A percentile compares a stretch with the other conserved stretches of the same genome.
Evolutionary conservation across 2,797 vertebrate genomes (phyloP).

Genomic region (Tympanoctomys barrerae): DNA sequence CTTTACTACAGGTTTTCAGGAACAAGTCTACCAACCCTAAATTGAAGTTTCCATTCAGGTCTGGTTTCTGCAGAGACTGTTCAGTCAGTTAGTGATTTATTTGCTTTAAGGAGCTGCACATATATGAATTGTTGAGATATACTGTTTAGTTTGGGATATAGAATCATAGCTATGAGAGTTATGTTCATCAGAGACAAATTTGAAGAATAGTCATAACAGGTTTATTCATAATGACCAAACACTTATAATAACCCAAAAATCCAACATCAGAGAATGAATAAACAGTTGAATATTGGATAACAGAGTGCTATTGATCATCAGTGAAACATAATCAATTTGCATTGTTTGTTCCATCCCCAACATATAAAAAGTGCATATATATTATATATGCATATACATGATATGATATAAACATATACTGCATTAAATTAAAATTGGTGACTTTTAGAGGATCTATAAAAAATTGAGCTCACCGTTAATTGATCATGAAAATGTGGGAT

Average conservation of each 20-base stretch:
- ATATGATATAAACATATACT: not conserved
- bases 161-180: constrained; percentile 23
- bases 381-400: not conserved
- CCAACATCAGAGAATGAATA: not conserved
- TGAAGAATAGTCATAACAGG: not conserved
- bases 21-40: not conserved
- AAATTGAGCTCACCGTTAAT: not conserved
- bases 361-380: not conserved
- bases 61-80: not conserved
- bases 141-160: not conserved
- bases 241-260: not conserved
- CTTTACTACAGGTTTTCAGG: not conserved
- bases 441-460: not conserved
- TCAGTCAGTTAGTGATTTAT: not conserved
- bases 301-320: not conserved
- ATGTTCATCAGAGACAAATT: not conserved
- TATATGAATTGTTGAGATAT: not conserved
- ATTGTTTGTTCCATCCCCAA: not conserved
- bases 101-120: not conserved
- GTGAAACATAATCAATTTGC: not conserved
- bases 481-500: not conserved
- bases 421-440: not conserved
- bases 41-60: not conserved
- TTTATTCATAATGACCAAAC: not conserved
- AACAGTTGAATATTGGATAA: not conserved